Base-by-base conservation (phyloP, 2,888 invertebrate species). In the Drosophila phalerata region DNA sequence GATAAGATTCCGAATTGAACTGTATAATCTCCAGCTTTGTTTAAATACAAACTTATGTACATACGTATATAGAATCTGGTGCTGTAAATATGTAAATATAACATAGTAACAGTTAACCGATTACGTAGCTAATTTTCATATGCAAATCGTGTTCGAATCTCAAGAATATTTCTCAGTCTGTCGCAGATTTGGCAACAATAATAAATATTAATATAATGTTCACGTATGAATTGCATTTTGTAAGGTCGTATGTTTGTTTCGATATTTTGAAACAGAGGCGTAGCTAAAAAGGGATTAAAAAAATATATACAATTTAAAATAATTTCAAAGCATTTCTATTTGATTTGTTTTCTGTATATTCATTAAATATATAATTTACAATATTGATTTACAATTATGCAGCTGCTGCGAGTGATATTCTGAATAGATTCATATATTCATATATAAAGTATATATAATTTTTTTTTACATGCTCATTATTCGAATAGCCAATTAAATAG, bases 211-310 rank as follows among this genome's bases (percentile, higher is more conserved):
- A 53, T 28, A 19, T 42, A 58, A 65, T 70, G 62, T 62, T 81
- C 88, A 87, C 88, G 82, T 87, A 73, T 61, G 60, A 78, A 77
- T 13, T 68, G 55, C 67, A 69, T 40, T 42, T 56, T n/a, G 28
- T 61, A 85, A 82, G 83, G 83, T 82, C 69, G 47, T 48, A 63
- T 65, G 69, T 58, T 22, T 3, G 22, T 22, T 22, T 22, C 22
- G 22, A 73, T 70, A 65, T 40, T 28, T 38, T 19, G 3, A 42
- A 42, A 42, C 43, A 37, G 22, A 15, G 25, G 37, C 22, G n/a
- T 19, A 5, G 43, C 53, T 48, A 1, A 19, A 38, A 32, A 15
- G 3, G 57, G 9, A 37, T n/a, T n/a, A n/a, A 11, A 0, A 51
- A 4, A 6, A 22, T 9, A 38, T 19, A 1, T 2, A 34, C n/a